Evolutionary conservation across 2,888 invertebrate species (phyloP).

Genomic region (Diploptera punctata): DNA sequence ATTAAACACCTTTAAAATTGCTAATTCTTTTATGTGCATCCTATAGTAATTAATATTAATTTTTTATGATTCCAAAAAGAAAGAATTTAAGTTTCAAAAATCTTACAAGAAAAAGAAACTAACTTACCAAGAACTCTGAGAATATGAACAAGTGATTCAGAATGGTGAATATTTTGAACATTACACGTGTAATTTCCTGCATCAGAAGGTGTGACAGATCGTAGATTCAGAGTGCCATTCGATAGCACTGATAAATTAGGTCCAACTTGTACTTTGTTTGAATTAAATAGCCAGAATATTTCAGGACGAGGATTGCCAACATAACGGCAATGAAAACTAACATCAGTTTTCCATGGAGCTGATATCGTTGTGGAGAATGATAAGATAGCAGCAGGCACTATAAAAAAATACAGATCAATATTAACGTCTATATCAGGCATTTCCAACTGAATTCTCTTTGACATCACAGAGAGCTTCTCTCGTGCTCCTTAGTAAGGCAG

Average conservation of each 20-base stretch:
- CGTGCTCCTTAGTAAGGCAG: too few relatives aligned
- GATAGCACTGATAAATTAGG: not conserved
- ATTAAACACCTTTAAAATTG: too few relatives aligned
- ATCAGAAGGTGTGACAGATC: slow-evolving; percentile 47
- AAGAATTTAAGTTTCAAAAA: too few relatives aligned
- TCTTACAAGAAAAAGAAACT: too few relatives aligned
- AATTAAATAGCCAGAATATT: slow-evolving; percentile 40
- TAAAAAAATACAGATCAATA: not conserved
- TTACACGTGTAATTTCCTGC: slow-evolving; percentile 47
- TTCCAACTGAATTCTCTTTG: too few relatives aligned
- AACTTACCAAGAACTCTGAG: slow-evolving; percentile 46
- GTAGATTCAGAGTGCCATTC: slow-evolving; percentile 48
- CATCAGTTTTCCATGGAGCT: slow-evolving; percentile 50
- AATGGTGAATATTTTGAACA: slow-evolving; percentile 44
- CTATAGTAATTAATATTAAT: too few relatives aligned
- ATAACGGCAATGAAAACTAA: slow-evolving; percentile 45
- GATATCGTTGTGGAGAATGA: slow-evolving; percentile 50
- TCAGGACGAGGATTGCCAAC: slow-evolving; percentile 52
- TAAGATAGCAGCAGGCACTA: slow-evolving; percentile 52
- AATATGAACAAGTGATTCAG: slow-evolving; percentile 44
- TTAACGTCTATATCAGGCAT: too few relatives aligned
- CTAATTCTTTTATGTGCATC: too few relatives aligned
- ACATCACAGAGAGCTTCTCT: too few relatives aligned
- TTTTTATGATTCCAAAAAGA: too few relatives aligned
- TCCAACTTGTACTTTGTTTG: slow-evolving; percentile 1